A percentile compares a stretch with the other conserved stretches of the same genome.
Conservation (phyloP, 2,797 vertebrate species). For the Allobates femoralis region DNA sequence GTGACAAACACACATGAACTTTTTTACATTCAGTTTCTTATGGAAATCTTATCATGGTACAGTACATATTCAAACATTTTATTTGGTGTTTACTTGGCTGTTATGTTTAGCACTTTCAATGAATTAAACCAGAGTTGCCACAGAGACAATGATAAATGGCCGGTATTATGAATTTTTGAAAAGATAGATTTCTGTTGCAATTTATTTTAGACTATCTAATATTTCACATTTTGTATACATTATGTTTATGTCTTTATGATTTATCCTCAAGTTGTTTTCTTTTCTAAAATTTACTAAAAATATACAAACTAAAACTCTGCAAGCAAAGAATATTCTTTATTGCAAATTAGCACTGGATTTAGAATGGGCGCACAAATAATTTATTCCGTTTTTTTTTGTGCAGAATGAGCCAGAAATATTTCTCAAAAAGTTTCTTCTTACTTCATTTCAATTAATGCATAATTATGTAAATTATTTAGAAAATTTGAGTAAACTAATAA, state of each 20-base stretch:
- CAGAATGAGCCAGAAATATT: no score
- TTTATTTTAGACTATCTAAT: constrained; percentile 40
- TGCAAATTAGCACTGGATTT: constrained; percentile 1
- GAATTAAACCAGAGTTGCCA: background rate
- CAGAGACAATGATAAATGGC: constrained; percentile 40
- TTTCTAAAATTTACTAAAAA: constrained; percentile 29
- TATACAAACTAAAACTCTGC: constrained; percentile 14
- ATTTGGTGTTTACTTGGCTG: background rate
- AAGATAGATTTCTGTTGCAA: constrained; percentile 49
- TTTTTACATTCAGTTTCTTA: background rate
- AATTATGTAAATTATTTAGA: no score
- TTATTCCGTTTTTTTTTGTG: no score
- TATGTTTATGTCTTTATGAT: constrained; percentile 41
- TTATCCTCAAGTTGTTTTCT: constrained; percentile 32
- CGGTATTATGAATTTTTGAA: constrained; percentile 37
- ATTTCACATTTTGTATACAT: constrained; percentile 40
- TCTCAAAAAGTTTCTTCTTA: no score
- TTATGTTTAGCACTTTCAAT: constrained; percentile 26
- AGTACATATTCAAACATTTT: background rate
- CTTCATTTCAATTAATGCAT: no score
- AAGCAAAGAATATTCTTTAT: constrained; percentile 4
- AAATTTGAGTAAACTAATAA: no score
- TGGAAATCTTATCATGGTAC: background rate
- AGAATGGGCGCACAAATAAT: background rate
- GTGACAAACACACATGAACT: background rate